These are phyloP conservation scores for Octodonta nipae DNA, from an alignment of 2,888 invertebrate species.

Conservation along the genomic window DNA sequence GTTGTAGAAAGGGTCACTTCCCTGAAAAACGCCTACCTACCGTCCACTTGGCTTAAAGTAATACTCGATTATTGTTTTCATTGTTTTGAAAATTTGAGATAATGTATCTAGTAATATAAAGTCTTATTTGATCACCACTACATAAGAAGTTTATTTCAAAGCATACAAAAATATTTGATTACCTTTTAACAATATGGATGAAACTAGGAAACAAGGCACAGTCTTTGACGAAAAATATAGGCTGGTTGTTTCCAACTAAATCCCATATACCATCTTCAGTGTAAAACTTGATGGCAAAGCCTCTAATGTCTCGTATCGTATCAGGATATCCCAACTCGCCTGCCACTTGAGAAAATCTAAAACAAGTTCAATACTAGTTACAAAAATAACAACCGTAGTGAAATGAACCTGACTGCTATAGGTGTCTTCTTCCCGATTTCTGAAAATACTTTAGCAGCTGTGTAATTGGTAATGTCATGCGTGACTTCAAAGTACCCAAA, in stretches of 20 bases:
- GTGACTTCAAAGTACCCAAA: slow-evolving; percentile 79
- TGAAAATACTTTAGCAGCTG: slow-evolving; percentile 66
- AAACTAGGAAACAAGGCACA: slow-evolving; percentile 84
- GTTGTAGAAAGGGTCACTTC: too few relatives aligned
- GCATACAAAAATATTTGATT: too few relatives aligned
- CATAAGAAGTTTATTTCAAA: too few relatives aligned
- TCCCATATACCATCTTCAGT: slow-evolving; percentile 90
- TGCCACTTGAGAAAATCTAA: slow-evolving; percentile 64
- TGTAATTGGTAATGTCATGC: slow-evolving; percentile 68
- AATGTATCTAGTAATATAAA: too few relatives aligned
- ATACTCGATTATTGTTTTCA: too few relatives aligned
- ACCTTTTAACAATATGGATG: slow-evolving; percentile 87
- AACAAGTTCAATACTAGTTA: too few relatives aligned
- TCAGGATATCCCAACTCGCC: slow-evolving; percentile 86
- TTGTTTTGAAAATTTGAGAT: too few relatives aligned
- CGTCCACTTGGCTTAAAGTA: too few relatives aligned
- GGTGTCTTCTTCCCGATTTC: slow-evolving; percentile 67
- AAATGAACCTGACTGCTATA: slow-evolving; percentile 51
- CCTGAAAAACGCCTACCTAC: too few relatives aligned
- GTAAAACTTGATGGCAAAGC: slow-evolving; percentile 88
- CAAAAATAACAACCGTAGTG: too few relatives aligned
- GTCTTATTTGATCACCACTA: too few relatives aligned
- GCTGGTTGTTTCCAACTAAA: slow-evolving; percentile 84
- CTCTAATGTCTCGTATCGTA: slow-evolving; percentile 78
- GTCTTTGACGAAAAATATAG: slow-evolving; percentile 84